Percentiles rank a stretch among this genome's conserved stretches.
phyloP scores from a whole-genome alignment of 2,113 vertebrate species.

The Prunella fulvescens region DNA sequence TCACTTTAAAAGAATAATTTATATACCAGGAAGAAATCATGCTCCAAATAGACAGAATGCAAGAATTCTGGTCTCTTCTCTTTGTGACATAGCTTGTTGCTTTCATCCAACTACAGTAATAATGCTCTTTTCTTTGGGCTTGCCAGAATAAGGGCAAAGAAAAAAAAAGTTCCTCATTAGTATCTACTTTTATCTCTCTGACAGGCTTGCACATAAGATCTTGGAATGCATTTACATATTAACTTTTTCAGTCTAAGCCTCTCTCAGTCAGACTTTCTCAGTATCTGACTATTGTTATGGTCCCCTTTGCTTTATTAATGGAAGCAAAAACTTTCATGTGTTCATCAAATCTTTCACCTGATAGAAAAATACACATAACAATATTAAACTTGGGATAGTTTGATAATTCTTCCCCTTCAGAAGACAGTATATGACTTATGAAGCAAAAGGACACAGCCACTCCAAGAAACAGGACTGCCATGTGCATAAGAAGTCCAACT shows the following conservation, averaged over 20 bases:
- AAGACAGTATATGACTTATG: not conserved
- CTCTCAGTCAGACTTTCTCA: not conserved
- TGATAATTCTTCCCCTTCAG: not conserved
- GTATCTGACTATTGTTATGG: not conserved
- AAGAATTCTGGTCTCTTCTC: not conserved
- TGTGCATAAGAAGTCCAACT: not conserved
- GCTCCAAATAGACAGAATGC: not conserved
- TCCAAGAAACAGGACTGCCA: not conserved
- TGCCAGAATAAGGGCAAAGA: not conserved
- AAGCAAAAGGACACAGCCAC: not conserved
- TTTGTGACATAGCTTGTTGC: not conserved
- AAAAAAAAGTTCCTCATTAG: not conserved
- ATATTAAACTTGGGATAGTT: not conserved
- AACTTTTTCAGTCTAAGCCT: not conserved
- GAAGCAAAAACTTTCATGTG: not conserved
- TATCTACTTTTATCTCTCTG: slow-evolving; percentile 17
- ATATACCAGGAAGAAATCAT: not conserved
- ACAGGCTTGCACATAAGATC: not conserved
- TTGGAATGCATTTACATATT: not conserved
- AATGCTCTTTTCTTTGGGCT: not conserved
- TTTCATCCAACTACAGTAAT: not conserved
- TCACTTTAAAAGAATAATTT: slow-evolving; percentile 23
- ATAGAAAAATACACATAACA: not conserved
- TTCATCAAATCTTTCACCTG: not conserved
- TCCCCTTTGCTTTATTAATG: not conserved